Percentiles rank a stretch among this genome's conserved stretches.
phyloP scores from a whole-genome alignment of 2,113 vertebrate genomes.

The Prunella fulvescens region DNA sequence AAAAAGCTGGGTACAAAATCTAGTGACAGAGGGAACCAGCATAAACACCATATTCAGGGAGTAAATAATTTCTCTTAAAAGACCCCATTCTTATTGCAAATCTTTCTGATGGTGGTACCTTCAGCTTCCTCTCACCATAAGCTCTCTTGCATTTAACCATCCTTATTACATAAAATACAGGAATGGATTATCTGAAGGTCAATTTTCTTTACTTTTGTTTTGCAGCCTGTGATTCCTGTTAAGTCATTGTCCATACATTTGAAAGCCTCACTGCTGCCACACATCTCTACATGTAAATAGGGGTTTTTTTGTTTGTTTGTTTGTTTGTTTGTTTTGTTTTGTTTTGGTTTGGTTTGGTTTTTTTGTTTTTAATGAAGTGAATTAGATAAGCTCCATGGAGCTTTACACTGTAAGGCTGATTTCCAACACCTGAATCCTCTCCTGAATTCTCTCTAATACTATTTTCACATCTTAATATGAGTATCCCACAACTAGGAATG shows the following conservation, averaged over 20 bases:
- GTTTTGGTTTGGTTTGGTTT: too few species aligned
- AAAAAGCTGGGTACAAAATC: background rate
- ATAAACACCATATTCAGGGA: background rate
- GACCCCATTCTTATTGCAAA: background rate
- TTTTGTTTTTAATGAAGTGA: background rate
- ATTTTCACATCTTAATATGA: background rate
- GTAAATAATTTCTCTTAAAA: background rate
- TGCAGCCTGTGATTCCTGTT: background rate
- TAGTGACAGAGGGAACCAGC: background rate
- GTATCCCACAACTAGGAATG: background rate
- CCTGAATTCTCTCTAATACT: background rate
- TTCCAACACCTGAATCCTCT: background rate
- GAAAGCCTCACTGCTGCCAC: background rate
- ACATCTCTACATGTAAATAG: background rate
- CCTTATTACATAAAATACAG: background rate
- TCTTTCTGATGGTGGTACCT: background rate
- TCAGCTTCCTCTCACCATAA: background rate
- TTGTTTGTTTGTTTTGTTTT: too few species aligned
- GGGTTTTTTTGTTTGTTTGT: too few species aligned
- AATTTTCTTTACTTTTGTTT: background rate
- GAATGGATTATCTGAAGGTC: background rate
- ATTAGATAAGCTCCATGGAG: background rate
- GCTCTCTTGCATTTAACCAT: background rate
- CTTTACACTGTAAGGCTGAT: background rate
- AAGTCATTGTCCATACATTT: background rate